phyloP scores from a whole-genome alignment of 1,140 invertebrate genomes.

The Lordiphosa mommai region DNA sequence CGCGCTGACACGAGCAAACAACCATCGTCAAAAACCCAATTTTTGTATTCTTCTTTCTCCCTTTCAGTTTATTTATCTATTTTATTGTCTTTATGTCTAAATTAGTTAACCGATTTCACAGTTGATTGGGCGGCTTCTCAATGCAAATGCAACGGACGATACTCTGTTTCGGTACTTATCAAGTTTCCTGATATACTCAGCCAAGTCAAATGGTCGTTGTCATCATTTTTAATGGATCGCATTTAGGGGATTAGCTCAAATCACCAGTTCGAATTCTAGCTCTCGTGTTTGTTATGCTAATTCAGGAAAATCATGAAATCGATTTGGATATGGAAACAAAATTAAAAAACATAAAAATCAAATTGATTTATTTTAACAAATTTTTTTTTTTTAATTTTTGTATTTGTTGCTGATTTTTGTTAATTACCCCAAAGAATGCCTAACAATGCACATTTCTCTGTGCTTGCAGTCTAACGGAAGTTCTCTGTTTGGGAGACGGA shows the following conservation, averaged over 20 bases:
- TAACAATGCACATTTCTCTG: too few relatives aligned
- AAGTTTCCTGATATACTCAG: background rate
- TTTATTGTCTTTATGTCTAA: conserved; percentile 33
- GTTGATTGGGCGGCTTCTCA: conserved; percentile 11
- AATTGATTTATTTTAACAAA: too few relatives aligned
- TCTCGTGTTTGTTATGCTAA: background rate
- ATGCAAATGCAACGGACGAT: conserved; percentile 27
- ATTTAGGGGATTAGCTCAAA: conserved; percentile 27
- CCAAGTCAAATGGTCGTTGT: conserved; percentile 11
- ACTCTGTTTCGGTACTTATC: background rate
- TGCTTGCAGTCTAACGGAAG: conserved; percentile 2
- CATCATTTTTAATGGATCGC: conserved; percentile 19
- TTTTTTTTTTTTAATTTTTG: too few relatives aligned
- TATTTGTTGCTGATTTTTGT: too few relatives aligned
- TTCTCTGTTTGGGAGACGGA: background rate
- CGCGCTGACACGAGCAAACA: conserved; percentile 11
- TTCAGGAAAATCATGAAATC: background rate
- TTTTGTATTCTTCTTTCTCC: conserved; percentile 2
- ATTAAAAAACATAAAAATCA: too few relatives aligned
- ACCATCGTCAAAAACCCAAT: background rate
- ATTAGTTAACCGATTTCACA: conserved; percentile 48
- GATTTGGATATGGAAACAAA: too few relatives aligned
- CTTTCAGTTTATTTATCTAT: conserved; percentile 8
- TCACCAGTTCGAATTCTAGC: background rate
- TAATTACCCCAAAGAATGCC: too few relatives aligned